A percentile compares a stretch with the other conserved stretches of the same genome.
phyloP scores from a whole-genome alignment of 2,113 vertebrate species.

The Chauna torquata region DNA sequence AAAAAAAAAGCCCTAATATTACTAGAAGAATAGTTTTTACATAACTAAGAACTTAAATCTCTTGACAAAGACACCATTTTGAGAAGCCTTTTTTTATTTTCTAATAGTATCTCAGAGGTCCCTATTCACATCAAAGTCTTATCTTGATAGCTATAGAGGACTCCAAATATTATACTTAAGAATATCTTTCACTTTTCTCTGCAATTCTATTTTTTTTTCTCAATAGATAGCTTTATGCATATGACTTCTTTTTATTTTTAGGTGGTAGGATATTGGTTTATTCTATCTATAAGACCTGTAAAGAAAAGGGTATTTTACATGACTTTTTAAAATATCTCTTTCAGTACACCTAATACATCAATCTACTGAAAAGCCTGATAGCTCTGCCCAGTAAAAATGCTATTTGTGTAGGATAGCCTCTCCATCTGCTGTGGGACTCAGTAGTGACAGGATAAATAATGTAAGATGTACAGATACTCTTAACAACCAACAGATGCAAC shows the following conservation, averaged over 20 bases:
- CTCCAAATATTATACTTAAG: not conserved
- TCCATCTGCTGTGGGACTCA: slow-evolving; percentile 7
- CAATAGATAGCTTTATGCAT: not conserved
- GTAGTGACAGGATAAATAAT: slow-evolving; percentile 22
- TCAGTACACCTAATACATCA: not conserved
- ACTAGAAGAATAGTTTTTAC: not conserved
- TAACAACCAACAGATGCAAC: not conserved
- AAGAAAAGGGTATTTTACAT: not conserved
- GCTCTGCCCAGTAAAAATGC: not conserved
- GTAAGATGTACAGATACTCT: not conserved
- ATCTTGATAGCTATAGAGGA: not conserved
- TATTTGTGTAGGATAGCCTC: not conserved
- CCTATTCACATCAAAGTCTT: not conserved
- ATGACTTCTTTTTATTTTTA: not conserved
- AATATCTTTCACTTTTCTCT: not conserved
- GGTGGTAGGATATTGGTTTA: not conserved
- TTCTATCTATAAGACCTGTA: not conserved
- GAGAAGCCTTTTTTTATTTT: not conserved
- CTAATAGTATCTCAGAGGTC: not conserved
- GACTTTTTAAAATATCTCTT: not conserved
- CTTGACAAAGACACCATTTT: not conserved
- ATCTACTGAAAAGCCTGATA: not conserved
- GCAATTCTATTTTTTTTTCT: not conserved
- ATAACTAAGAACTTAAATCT: not conserved
- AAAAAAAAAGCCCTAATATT: not conserved